Evolutionary conservation across 2,113 vertebrate genomes (phyloP).

Genomic region (Cololabis saira): DNA sequence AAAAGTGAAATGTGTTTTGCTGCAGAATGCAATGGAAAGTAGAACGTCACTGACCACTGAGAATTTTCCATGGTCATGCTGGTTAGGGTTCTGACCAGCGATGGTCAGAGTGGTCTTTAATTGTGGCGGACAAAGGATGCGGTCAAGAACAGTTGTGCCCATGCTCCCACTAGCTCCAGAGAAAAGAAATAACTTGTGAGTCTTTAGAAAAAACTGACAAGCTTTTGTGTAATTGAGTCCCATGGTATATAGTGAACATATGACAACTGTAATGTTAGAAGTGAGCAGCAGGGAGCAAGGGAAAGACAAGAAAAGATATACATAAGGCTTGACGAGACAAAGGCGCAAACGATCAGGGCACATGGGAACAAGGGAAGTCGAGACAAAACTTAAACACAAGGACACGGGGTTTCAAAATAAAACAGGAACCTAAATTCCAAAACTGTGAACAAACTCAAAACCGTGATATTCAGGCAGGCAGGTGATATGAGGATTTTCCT

Average conservation of each 20-base stretch:
- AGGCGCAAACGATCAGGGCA: no score
- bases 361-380: no score
- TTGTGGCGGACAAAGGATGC: conserved; percentile 55
- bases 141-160: conserved; percentile 53
- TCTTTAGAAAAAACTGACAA: conserved; percentile 27
- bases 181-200: conserved; percentile 35
- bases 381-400: no score
- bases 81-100: conserved; percentile 59
- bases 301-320: no score
- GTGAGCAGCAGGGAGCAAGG: no score
- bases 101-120: conserved; percentile 65
- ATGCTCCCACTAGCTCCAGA: conserved; percentile 35
- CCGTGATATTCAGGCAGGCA: no score
- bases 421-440: no score
- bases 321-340: no score
- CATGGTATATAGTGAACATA: neutral
- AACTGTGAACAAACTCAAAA: no score
- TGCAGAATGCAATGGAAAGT: conserved; percentile 43
- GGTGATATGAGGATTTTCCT: no score
- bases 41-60: conserved; percentile 46
- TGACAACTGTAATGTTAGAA: conserved; percentile 5
- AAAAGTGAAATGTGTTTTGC: conserved; percentile 55
- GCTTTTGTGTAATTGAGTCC: conserved; percentile 29
- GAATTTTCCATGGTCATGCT: conserved; percentile 57
- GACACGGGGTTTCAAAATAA: no score